Evolutionary conservation across 2,113 vertebrate species (phyloP).

Genomic region (Perognathus longimembris): DNA sequence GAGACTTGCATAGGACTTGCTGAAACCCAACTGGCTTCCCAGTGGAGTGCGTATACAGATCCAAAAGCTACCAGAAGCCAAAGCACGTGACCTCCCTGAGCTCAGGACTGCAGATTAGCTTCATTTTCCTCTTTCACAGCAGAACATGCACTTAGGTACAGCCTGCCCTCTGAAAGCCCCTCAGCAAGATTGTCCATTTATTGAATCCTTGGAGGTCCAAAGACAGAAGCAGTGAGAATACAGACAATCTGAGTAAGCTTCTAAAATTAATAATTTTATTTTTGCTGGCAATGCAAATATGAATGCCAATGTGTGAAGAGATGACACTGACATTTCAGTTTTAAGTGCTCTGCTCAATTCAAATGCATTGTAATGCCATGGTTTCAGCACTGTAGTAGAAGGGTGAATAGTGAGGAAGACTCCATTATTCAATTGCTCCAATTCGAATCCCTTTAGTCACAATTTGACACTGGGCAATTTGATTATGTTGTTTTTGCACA

Average conservation of each 20-base stretch:
- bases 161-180: no score
- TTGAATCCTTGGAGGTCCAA: not conserved
- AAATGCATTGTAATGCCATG: not conserved
- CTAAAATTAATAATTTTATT: not conserved
- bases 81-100: not conserved
- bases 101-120: no score
- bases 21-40: not conserved
- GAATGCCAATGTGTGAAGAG: not conserved
- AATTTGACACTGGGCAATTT: not conserved
- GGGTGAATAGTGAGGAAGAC: not conserved
- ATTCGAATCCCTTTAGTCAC: not conserved
- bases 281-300: not conserved
- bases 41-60: not conserved
- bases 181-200: not conserved
- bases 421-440: not conserved
- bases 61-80: not conserved
- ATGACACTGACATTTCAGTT: not conserved
- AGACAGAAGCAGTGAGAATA: not conserved
- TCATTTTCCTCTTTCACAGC: not conserved
- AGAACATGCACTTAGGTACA: not conserved
- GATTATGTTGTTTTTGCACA: not conserved
- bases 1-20: not conserved
- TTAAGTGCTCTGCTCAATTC: not conserved
- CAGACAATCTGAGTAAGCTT: not conserved
- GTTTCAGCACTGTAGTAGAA: rapidly evolving